These are phyloP conservation scores for Pyrocoelia pectoralis DNA, from an alignment of 2,888 invertebrate genomes.

Conservation along the genomic window DNA sequence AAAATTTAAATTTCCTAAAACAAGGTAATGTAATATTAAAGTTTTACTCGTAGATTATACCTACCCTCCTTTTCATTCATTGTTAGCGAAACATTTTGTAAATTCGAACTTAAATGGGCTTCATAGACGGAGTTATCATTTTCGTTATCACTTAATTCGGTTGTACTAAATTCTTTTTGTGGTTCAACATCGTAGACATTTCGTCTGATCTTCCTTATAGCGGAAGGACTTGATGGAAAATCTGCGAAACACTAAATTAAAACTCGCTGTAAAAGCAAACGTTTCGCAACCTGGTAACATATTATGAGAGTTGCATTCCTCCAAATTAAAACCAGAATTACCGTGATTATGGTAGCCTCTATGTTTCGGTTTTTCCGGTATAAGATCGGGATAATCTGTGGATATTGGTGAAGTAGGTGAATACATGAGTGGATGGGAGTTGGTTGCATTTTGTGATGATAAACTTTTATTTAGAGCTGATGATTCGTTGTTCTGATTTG, in stretches of 20 bases:
- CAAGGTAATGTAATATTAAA: no score
- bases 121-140: conserved; percentile 63
- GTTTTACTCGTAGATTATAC: background rate
- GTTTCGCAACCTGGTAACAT: background rate
- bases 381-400: conserved; percentile 56
- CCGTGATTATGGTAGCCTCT: conserved; percentile 40
- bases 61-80: conserved; percentile 61
- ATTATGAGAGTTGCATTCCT: background rate
- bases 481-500: conserved; percentile 41
- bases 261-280: background rate
- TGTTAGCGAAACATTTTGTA: conserved; percentile 61
- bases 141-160: conserved; percentile 59
- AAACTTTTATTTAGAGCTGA: conserved; percentile 35
- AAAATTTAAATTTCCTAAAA: conserved; percentile 57
- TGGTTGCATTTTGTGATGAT: conserved; percentile 52
- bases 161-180: conserved; percentile 63
- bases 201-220: conserved; percentile 56
- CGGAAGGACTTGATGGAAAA: conserved; percentile 68
- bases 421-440: conserved; percentile 59
- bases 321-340: background rate
- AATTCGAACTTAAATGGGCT: conserved; percentile 62
- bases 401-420: conserved; percentile 53
- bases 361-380: conserved; percentile 53
- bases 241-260: conserved; percentile 48
- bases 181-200: conserved; percentile 53